Evolutionary conservation across 92 coral and sea anemone genomes (phyloP), one percentile per base, ranked within the genome.

Genomic region (Porites evermanni): DNA sequence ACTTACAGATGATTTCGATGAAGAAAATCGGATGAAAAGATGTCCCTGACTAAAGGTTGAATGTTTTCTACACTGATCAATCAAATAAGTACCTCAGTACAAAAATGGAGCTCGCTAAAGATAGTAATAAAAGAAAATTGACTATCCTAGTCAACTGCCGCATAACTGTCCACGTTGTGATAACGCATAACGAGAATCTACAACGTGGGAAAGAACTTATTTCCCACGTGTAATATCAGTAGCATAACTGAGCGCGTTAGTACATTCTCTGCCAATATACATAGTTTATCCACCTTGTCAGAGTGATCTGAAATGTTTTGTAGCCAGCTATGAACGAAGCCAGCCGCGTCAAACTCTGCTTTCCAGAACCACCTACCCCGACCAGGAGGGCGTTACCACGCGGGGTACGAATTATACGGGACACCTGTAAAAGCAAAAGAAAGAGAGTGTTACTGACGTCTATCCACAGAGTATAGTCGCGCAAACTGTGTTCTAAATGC

Each of bases 281-380:
- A 11, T 11, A 11, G 47, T 38, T 38, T 38, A 38, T 38, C 14
- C 26, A 94, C 98, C 98, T 92, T 14, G 98, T 96, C 12, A 96
- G 88, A 3, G 98, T 96, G 64, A 96, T 96, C 91, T 96, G 99
- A 81, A 96, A 96, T 38, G 93, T 93, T 75, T 94, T 93, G 88
- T 93, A 96, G 75, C 96, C 98, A 67, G 98, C 98, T 17, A 96
- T 96, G 72, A 87, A 94, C 17, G 99, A 93, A 1, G 99, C 95
- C 63, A 96, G 91, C 19, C 94, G 84, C 0, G 99, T 95, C 26
- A 96, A 79, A 64, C 99, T 96, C 80, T 96, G 99, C 70, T 94
- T 94, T 0, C 99, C 99, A 12, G 96, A 93, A 12, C 99, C 99
- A 9, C 99, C 99, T 4, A 96, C 99, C 14, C 99, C 99, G 17